These are phyloP conservation scores for Nipponia nippon DNA, from an alignment of 2,113 vertebrate species.

Conservation along the genomic window DNA sequence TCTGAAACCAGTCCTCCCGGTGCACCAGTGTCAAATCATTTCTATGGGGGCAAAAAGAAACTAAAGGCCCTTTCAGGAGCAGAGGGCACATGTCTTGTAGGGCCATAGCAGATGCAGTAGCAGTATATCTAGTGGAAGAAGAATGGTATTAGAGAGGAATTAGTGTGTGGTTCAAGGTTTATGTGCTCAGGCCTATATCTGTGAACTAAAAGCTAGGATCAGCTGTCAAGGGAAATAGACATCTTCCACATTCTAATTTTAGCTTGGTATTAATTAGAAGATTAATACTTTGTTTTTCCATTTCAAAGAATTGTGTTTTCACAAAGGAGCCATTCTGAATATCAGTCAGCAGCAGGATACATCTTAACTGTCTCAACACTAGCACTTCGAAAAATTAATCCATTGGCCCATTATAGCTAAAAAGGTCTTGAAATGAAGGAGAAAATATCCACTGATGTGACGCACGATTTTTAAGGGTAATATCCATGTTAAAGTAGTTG, in stretches of 20 bases:
- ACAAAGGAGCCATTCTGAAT: background rate
- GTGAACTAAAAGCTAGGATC: background rate
- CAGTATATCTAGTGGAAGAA: accelerated
- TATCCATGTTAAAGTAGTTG: background rate
- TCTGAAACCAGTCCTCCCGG: background rate
- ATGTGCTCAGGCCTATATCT: background rate
- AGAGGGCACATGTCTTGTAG: background rate
- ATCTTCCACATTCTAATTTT: background rate
- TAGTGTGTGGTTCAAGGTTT: background rate
- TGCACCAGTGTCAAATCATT: background rate
- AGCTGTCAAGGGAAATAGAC: background rate
- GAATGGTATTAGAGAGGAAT: background rate
- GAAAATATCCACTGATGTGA: background rate
- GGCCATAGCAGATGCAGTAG: background rate
- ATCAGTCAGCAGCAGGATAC: background rate
- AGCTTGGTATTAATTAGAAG: background rate
- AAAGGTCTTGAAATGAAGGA: background rate
- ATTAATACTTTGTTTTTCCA: background rate
- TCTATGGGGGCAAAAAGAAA: background rate
- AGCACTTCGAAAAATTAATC: background rate
- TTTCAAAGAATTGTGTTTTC: background rate
- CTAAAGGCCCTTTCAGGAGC: background rate
- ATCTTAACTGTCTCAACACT: background rate
- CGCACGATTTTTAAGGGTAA: background rate
- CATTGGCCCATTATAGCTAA: background rate